phyloP scores from a whole-genome alignment of 92 coral and sea anemone species.

The Zoanthus gigantus region DNA sequence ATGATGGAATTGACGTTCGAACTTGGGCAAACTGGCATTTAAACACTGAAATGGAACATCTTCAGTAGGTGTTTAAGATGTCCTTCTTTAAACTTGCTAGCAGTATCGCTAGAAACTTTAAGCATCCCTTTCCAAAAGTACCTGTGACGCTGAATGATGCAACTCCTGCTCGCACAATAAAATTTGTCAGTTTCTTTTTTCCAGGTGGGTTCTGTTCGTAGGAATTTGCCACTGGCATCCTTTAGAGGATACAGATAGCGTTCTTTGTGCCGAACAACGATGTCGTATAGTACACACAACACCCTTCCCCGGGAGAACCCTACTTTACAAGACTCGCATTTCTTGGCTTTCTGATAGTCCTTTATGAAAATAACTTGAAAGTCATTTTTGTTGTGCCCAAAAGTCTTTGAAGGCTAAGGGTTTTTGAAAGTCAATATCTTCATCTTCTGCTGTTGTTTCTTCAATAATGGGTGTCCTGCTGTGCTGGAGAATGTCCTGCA shows the following conservation, averaged over 20 bases:
- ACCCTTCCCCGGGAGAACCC: constrained; percentile 17
- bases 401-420: constrained; percentile 49
- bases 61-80: too few relatives aligned
- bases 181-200: constrained; percentile 50
- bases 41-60: too few relatives aligned
- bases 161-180: constrained; percentile 51
- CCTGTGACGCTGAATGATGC: constrained; percentile 59
- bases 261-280: constrained; percentile 49
- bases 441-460: constrained; percentile 35
- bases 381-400: constrained; percentile 49
- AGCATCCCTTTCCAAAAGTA: constrained; percentile 74
- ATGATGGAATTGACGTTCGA: too few relatives aligned
- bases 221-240: constrained; percentile 22
- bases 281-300: constrained; percentile 23
- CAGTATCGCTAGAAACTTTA: background rate
- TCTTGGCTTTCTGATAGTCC: background rate
- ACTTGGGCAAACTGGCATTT: background rate
- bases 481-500: constrained; percentile 18
- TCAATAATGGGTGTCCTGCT: background rate
- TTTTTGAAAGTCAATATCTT: constrained; percentile 51
- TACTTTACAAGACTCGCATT: background rate
- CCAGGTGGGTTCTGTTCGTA: constrained; percentile 55
- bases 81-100: background rate
- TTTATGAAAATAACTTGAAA: background rate
- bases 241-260: constrained; percentile 48